phyloP scores from a whole-genome alignment of 2,797 vertebrate species.

The Momotus momota region DNA sequence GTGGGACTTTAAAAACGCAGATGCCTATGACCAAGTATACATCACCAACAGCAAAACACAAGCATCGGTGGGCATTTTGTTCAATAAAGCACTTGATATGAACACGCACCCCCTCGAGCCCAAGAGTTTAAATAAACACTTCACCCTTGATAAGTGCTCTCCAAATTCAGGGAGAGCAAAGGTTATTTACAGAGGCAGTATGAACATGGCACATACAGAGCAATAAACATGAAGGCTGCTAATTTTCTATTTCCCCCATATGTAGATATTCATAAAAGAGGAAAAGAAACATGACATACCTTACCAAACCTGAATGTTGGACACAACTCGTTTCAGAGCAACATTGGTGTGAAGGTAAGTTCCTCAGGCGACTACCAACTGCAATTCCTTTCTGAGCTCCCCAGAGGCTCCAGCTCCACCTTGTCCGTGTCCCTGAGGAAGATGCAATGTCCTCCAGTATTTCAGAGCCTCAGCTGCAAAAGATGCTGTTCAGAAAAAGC shows the following conservation, averaged over 20 bases:
- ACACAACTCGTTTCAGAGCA: constrained; percentile 63
- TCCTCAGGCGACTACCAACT: constrained; percentile 39
- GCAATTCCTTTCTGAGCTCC: background rate
- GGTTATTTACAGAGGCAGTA: background rate
- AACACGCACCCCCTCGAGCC: background rate
- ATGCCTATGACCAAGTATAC: background rate
- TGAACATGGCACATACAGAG: background rate
- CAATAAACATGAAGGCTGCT: background rate
- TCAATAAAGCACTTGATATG: background rate
- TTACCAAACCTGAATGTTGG: constrained; percentile 58
- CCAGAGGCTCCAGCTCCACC: constrained; percentile 25
- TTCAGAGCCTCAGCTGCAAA: constrained; percentile 65
- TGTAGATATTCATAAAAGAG: background rate
- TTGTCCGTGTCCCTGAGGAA: constrained; percentile 36
- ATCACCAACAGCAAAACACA: background rate
- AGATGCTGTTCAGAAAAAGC: constrained; percentile 16
- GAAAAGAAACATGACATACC: constrained; percentile 58
- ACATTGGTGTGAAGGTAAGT: constrained; percentile 69
- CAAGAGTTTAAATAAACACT: constrained; percentile 22
- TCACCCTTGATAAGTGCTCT: background rate
- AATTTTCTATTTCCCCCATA: background rate
- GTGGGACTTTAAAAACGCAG: background rate
- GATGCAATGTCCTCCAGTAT: constrained; percentile 52
- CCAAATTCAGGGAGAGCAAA: background rate
- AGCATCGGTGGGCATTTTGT: background rate